Base-by-base conservation (phyloP, 2,113 vertebrate genomes). In the Actenoides lindsayi region DNA sequence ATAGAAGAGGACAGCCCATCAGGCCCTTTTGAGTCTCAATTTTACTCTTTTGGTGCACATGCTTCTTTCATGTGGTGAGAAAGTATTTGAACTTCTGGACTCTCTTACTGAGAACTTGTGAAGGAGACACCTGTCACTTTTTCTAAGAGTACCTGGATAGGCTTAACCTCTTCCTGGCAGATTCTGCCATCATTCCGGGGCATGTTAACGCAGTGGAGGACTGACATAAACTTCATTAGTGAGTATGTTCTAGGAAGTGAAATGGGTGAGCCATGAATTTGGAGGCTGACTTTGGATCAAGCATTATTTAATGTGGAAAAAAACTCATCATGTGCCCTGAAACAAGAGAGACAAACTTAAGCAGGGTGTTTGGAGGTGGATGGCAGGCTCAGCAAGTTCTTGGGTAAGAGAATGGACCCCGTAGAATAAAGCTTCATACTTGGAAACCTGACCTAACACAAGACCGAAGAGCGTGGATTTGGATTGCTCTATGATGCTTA, bases 281-380 rank as follows among this genome's bases (percentile, higher is more conserved):
- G 35, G 46, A 28, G 41, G 24, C 54, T 87, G 33, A 69, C 31
- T 74, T 79, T 69, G 44, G 13, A 59, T 54, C 33, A 48, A 48
- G 33, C 48, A 6, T 9, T 13, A 6, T 48, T 63, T 42, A 41
- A 37, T 4, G 23, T 78, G 39, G 31, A 11, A 37, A 37, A 59
- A 79, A 48, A 16, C 31, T 82, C 3, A 4, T 64, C 9, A 3
- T 4, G 17, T 59, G 4, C 17, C 79, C 16, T 62, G 42, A 63
- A 62, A 50, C 3, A 12, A 33, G 9, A 79, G 50, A 57, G 12
- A 21, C 31, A 18, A 41, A 68, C 28, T 57, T 15, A 5, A 15
- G 7, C 35, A 74, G 78, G 7, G 5, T 21, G 2, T 30, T 60
- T 0, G 0, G 13, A 39, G 13, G 24, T 16, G 54, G 15, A 4